Conservation (phyloP, 1,140 invertebrate species). For the Bombus pyrosoma region DNA sequence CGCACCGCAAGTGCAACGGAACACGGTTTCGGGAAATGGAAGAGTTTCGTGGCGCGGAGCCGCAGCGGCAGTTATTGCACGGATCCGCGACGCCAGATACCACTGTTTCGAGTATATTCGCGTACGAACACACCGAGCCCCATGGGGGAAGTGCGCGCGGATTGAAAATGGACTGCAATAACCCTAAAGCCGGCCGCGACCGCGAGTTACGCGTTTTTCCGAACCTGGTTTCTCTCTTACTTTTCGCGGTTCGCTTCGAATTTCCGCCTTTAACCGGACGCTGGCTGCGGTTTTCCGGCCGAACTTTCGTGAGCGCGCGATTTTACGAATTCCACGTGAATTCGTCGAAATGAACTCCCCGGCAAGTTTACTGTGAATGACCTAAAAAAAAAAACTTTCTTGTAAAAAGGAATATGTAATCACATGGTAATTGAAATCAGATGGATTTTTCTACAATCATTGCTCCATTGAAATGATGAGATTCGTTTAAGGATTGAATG, state of each 20-base stretch:
- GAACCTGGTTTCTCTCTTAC: constrained; percentile 48
- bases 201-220: constrained; percentile 56
- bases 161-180: constrained; percentile 66
- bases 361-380: constrained; percentile 6
- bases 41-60: constrained; percentile 50
- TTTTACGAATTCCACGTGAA: background rate
- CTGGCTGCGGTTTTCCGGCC: constrained; percentile 26
- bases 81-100: constrained; percentile 52
- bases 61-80: constrained; percentile 57
- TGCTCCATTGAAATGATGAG: background rate
- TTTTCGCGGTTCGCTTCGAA: constrained; percentile 52
- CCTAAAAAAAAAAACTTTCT: background rate
- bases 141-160: constrained; percentile 24
- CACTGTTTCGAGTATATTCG: constrained; percentile 20
- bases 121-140: constrained; percentile 28
- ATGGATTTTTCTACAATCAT: background rate
- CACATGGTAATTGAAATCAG: background rate
- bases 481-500: too few relatives aligned
- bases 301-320: constrained; percentile 26
- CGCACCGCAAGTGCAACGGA: constrained; percentile 41
- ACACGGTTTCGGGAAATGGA: constrained; percentile 46
- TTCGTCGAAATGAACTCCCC: constrained; percentile 3
- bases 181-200: constrained; percentile 50
- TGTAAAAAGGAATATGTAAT: background rate
- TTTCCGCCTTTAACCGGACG: constrained; percentile 42